Evolutionary conservation across 2,797 vertebrate species (phyloP).

Genomic region (Epinephelus awoara): DNA sequence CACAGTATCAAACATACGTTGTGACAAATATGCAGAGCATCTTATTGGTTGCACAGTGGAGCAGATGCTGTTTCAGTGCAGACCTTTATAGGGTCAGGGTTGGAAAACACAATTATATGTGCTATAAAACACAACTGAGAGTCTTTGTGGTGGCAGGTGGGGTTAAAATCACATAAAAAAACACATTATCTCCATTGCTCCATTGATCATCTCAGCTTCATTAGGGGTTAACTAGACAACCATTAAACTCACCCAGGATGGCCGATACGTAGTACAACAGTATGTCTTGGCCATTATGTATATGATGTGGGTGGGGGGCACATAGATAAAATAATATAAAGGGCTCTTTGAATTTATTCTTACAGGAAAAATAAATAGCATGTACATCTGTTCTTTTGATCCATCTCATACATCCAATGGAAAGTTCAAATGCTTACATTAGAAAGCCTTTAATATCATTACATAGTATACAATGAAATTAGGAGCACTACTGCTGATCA

Average conservation of each 20-base stretch:
- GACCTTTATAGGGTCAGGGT: background rate
- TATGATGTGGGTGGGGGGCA: too few species aligned
- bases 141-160: background rate
- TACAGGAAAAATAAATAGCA: background rate
- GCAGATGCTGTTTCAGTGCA: background rate
- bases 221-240: background rate
- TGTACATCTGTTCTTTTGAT: background rate
- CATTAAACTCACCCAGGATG: background rate
- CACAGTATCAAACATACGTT: slow-evolving; percentile 11
- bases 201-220: background rate
- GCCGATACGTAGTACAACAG: background rate
- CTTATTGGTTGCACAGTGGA: background rate
- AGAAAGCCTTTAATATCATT: too few species aligned
- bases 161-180: background rate
- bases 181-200: background rate
- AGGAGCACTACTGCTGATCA: too few species aligned
- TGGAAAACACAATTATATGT: background rate
- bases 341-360: background rate
- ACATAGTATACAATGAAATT: too few species aligned
- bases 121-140: background rate
- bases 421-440: background rate
- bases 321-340: background rate
- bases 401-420: background rate
- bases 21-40: background rate
- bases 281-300: background rate